Base-by-base conservation (phyloP, 2,113 vertebrate genomes). In the Mustelus asterias region DNA sequence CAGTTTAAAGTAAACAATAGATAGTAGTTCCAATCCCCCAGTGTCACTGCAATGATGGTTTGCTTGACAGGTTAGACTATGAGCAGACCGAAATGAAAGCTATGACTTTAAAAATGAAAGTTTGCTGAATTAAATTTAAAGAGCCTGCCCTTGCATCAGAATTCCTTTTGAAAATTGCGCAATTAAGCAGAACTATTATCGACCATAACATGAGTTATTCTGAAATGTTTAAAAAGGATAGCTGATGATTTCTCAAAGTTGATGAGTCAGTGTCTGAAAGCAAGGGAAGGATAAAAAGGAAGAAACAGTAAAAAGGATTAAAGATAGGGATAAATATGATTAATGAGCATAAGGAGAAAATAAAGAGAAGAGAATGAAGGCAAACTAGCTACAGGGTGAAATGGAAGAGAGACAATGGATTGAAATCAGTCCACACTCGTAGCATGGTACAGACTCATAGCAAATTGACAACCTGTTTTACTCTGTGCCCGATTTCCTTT, bases 21-120 rank as follows among this genome's bases (percentile, higher is more conserved):
- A 95, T 95, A 95, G 94, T 70, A 41, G 67, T 48, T 48, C 94
- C 69, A 72, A 72, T 95, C 94, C 94, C 67, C 94, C 24, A 72
- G 94, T 72, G 94, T 72, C 44, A 26, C 69, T 54, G 67, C 37
- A 72, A 54, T 54, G 41, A 95, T 95, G 67, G 41, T 67, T 90
- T 90, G 88, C 29, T 72, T 72, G 94, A 95, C 94, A 95, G 94
- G 94, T 54, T 95, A 76, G 69, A 95, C 94, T 48, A 14, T 72
- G 41, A 70, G 41, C 41, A 44, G 92, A 69, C 37, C 69, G 41
- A 54, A 95, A 95, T 95, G 44, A 72, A 72, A 16, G 44, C 22
- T 70, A 95, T 72, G 20, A 48, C 37, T 95, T 95, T 44, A 95
- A 95, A 95, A 67, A 67, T 67, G 65, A 18, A 67, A 67, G 65